Conservation (phyloP, 2,888 invertebrate species). For the Eilema caniola region DNA sequence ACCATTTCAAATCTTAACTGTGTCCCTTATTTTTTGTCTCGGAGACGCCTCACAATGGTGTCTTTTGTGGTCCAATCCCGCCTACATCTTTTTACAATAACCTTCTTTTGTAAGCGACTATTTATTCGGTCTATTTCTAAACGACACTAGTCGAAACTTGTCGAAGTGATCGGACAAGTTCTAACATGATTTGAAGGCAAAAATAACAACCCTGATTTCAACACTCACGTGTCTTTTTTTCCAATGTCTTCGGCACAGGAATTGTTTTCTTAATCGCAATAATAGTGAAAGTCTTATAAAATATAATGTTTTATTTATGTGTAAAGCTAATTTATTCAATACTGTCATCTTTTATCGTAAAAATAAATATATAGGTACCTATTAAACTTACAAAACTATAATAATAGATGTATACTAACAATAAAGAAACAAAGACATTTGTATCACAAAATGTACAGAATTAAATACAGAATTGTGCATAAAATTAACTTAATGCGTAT, state of each 20-base stretch:
- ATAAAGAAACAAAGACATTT: neutral
- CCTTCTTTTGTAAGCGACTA: constrained; percentile 42
- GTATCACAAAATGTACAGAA: neutral
- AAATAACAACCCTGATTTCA: constrained; percentile 35
- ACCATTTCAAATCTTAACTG: constrained; percentile 50
- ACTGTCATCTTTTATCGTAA: too few relatives aligned
- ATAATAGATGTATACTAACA: neutral
- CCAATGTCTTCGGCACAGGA: neutral
- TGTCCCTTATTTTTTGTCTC: constrained; percentile 50
- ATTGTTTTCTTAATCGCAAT: neutral
- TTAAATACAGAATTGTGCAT: neutral
- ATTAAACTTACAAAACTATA: neutral
- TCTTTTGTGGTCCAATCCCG: constrained; percentile 35
- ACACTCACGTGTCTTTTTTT: neutral
- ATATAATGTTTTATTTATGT: too few relatives aligned
- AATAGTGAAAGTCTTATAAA: neutral
- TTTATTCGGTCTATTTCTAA: constrained; percentile 46
- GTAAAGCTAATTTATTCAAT: too few relatives aligned
- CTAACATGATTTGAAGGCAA: constrained; percentile 47
- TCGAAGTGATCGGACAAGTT: constrained; percentile 46
- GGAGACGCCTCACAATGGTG: constrained; percentile 37
- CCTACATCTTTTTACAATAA: constrained; percentile 43
- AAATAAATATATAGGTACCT: too few relatives aligned
- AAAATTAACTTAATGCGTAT: constrained; percentile 13
- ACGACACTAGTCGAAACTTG: constrained; percentile 43